A percentile compares a stretch with the other conserved stretches of the same genome.
These are phyloP conservation scores for Thereva unica DNA, from an alignment of 2,888 invertebrate species.

Conservation along the genomic window DNA sequence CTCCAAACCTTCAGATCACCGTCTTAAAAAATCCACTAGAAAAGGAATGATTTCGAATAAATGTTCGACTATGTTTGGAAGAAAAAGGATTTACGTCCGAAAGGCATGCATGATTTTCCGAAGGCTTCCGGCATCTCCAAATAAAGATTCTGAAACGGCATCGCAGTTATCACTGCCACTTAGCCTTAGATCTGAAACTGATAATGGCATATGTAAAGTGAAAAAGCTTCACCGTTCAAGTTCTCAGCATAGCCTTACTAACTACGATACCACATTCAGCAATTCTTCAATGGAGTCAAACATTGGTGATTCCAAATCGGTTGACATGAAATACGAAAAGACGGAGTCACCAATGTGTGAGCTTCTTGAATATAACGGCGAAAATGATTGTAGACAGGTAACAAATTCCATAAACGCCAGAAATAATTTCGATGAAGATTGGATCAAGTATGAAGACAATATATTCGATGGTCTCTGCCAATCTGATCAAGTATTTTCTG, in stretches of 20 bases:
- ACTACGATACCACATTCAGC: neutral
- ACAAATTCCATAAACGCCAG: neutral
- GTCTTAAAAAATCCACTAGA: conserved; percentile 13
- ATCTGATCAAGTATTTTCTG: conserved; percentile 31
- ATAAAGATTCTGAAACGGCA: conserved; percentile 2
- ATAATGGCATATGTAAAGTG: neutral
- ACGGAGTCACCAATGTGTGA: conserved; percentile 15
- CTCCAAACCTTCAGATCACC: neutral
- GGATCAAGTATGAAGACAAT: conserved; percentile 36
- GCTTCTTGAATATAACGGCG: neutral
- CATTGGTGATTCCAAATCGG: no score
- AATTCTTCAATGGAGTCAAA: no score
- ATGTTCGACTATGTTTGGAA: neutral
- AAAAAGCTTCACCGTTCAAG: conserved; percentile 2
- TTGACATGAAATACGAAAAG: neutral
- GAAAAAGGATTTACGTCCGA: conserved; percentile 8
- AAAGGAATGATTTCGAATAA: conserved; percentile 7
- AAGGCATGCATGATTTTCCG: neutral
- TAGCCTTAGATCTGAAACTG: neutral
- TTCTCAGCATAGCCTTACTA: conserved; percentile 13
- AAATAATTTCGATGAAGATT: conserved; percentile 14
- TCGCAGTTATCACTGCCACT: conserved; percentile 21
- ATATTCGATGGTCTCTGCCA: conserved; percentile 39
- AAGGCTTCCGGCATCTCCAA: no score
- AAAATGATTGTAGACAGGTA: neutral